Evolutionary conservation across 2,797 vertebrate genomes (phyloP), one percentile per base, ranked within the genome.

Genomic region (Poecilia gillii): DNA sequence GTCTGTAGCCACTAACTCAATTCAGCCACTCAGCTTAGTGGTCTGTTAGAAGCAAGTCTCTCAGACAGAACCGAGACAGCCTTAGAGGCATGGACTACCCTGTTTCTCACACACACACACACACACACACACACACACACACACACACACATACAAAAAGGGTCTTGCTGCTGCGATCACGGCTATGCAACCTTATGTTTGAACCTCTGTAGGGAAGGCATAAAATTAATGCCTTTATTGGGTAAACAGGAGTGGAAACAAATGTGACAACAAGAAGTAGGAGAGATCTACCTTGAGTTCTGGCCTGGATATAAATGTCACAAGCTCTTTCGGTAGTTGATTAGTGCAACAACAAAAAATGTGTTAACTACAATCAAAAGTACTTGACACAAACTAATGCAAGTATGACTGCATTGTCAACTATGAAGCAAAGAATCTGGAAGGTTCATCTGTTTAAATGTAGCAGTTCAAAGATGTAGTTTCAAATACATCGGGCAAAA

Each of bases 1-100:
- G 93, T 95, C 93, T 94, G 92, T 90, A 85, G 93, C 92, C 90
- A 89, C 92, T 95, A 96, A 96, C 95, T 95, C 92, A 93, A 96
- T 96, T 96, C 89, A 83, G 76, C 88, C 92, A 93, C 87, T 93
- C 90, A 83, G 88, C 91, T 91, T 90, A 91, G 88, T 90, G 87
- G 90, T 85, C 73, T 43, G 87, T 81, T 88, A 89, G 83, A 89
- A 89, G 87, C 85, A 49, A 84, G 80, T 90, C 87, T 87, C 85
- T 89, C 91, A 93, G 93, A 95, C 94, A 89, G 75, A 81, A 76
- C 85, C 36, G 90, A 94, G 93, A 92, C 93, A 87, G 90, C 89
- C 92, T 86, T 85, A 49, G 76, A 88, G 78, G 75, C 82, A 76
- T 55, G 91, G 90, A 92, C 91, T 91, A 84, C 83, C 77, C 64